Evolutionary conservation across 1,140 invertebrate species (phyloP), one percentile per base, ranked within the genome.

Genomic region (Helicoverpa zea): DNA sequence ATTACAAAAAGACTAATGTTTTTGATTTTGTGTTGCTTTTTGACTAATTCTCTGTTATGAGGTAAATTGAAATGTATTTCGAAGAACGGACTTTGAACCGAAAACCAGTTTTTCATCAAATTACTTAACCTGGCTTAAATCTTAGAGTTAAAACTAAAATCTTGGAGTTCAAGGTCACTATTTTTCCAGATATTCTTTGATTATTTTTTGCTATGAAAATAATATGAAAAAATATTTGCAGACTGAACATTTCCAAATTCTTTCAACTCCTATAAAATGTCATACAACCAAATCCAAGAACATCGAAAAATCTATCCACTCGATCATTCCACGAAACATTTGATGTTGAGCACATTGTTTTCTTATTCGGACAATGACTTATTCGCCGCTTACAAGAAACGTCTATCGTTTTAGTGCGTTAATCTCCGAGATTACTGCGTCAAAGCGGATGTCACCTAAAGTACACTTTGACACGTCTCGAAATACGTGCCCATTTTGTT

Each of bases 401-500:
- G 84, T 86, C 85, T 83, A 80, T 59, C 70, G 81, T 86, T 82
- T 83, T 74, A 75, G 81, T 82, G 75, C 56, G 79, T 75, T 91
- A 87, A 91, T 89, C 86, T 87, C 79, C n/a, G 63, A 85, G 91
- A 91, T 93, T 93, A 93, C 85, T 73, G 85, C 87, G 86, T 92
- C 90, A 90, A 79, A 84, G 80, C 59, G 80, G 18, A 70, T 87
- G 89, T 89, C 88, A 84, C 63, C 78, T 84, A 88, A 88, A 89
- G 84, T 81, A 86, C 83, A 88, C 86, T 90, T 85, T 91, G 90
- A 92, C 90, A 89, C 83, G 81, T 86, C 79, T 77, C 81, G 58
- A 84, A 87, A 88, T 87, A 87, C 85, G 87, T 87, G 85, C 74
- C 83, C 66, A 43, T 59, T 78, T 12, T 90, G 82, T 88, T 87